Base-by-base conservation (phyloP, 1,140 invertebrate genomes). In the Dreissena polymorpha region DNA sequence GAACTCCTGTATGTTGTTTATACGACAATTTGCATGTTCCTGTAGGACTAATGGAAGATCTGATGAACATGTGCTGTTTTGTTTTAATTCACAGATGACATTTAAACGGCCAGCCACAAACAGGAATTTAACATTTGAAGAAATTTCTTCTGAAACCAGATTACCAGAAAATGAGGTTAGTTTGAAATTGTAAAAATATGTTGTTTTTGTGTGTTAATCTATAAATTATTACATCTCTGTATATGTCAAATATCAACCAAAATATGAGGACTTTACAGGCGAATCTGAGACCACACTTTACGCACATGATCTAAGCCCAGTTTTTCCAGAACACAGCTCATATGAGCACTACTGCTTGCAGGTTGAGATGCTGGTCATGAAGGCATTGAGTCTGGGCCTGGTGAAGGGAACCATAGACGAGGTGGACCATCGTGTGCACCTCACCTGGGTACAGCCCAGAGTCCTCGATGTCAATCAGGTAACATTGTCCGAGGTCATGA, bases 361-460 rank as follows among this genome's bases (percentile, higher is more conserved):
- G 93, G 97, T 99, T 25, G 99, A 99, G 92, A 94, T 99, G 80
- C 94, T 99, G 14, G 97, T 99, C 2, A 99, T 99, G 99, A 99
- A 99, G 93, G 99, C 99, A 0, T 92, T 99, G 39, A 97, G 98
- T n/a, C 95, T 99, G 87, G 97, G 97, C 65, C 94, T 99, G 0
- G 97, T 99, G 5, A 95, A 96, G 84, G 99, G 99, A 50, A 96
- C 96, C 68, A 99, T 99, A 88, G 98, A 99, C 94, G 97, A 99
- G 94, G 97, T 99, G 5, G 95, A 95, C 21, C 93, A 94, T 76
- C 96, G 94, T 79, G 96, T 97, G 10, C 95, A 96, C 90, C 96
- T 98, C 94, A 96, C 95, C 25, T 98, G 97, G 97, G 96, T 99
- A 23, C 97, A 98, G 92, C 98, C 98, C 0, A 94, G 98, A 86